Evolutionary conservation across 2,113 vertebrate genomes (phyloP), one percentile per base, ranked within the genome.

Genomic region (Ardeotis arabs): DNA sequence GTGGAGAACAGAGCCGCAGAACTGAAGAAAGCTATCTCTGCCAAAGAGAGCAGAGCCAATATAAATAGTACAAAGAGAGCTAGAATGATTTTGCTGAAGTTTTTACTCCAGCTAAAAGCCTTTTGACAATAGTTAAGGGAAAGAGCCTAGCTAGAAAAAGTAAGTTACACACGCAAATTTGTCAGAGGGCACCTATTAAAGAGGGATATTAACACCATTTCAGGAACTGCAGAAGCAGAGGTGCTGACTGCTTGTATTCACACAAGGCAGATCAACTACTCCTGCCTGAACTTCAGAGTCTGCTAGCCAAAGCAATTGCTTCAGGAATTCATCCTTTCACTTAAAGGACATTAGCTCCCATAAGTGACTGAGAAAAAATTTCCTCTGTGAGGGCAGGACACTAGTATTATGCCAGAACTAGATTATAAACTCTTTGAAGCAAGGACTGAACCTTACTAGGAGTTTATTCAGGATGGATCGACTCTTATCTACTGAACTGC

Each of bases 331-430:
- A 77, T 12, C 21, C 20, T 75, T 67, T 63, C 22, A 60, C 49
- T 66, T 13, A 70, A 22, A 56, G 63, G 63, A 20, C 0, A 3
- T 2, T 13, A 49, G 7, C 18, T 81, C 18, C 33, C 5, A 28
- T 35, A 58, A 95, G 28, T 3, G 9, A 45, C 18, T 49, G 5
- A 58, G 28, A 33, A 47, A 20, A 50, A 50, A 24, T 6, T 1
- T 33, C 5, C 24, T 44, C 24, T 5, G 0, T 14, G 33, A 60
- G 67, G 7, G 33, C 17, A 91, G 7, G 6, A 44, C 1, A 1
- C 9, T 10, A 62, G 22, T 11, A 52, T 35, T 67, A 52, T 5
- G 1, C 7, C 14, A 90, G 9, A 89, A 50, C 9, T 45, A 49
- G 8, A 69, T 1, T 73, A 25, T 4, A 56, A 94, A 49, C 22